phyloP scores from a whole-genome alignment of 2,888 invertebrate genomes.

The Drosophila peninsularis region DNA sequence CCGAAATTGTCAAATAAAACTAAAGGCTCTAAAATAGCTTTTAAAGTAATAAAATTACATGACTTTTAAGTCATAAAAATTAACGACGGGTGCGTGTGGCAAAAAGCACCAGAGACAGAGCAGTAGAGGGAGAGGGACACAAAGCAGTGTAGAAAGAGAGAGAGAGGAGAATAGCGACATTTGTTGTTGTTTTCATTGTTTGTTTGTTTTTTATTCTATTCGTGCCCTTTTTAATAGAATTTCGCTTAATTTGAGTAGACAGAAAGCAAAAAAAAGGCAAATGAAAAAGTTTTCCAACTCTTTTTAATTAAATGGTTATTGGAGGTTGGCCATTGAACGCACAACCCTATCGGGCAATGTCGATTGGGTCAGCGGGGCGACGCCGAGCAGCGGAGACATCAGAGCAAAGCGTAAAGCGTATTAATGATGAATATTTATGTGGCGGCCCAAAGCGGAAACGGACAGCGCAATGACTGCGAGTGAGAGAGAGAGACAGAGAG shows the following conservation, averaged over 20 bases:
- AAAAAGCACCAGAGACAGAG: slow-evolving; percentile 38
- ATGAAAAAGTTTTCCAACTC: slow-evolving; percentile 72
- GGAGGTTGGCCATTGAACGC: slow-evolving; percentile 54
- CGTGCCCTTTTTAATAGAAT: slow-evolving; percentile 71
- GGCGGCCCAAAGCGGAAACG: slow-evolving; percentile 69
- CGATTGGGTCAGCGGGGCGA: slow-evolving; percentile 52
- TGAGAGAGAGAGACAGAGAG: neutral
- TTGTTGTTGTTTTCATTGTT: slow-evolving; percentile 63
- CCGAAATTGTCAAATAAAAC: slow-evolving; percentile 77
- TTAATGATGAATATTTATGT: slow-evolving; percentile 82
- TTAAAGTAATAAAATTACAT: slow-evolving; percentile 80
- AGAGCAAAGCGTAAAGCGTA: slow-evolving; percentile 75
- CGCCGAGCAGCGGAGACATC: slow-evolving; percentile 15
- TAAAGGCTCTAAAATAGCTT: slow-evolving; percentile 81
- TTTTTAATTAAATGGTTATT: slow-evolving; percentile 80
- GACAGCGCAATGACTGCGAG: slow-evolving; percentile 27
- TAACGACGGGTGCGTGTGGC: slow-evolving; percentile 79
- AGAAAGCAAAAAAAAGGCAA: slow-evolving; percentile 40
- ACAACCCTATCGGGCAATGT: slow-evolving; percentile 59
- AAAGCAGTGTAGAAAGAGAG: neutral
- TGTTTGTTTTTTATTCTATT: slow-evolving; percentile 49
- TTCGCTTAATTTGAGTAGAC: slow-evolving; percentile 75
- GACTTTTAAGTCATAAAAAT: slow-evolving; percentile 78
- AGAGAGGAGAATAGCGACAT: slow-evolving; percentile 38
- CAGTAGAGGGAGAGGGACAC: neutral